A percentile compares a stretch with the other conserved stretches of the same genome.
Evolutionary conservation across 2,888 invertebrate genomes (phyloP).

Genomic region (Melolontha melolontha): DNA sequence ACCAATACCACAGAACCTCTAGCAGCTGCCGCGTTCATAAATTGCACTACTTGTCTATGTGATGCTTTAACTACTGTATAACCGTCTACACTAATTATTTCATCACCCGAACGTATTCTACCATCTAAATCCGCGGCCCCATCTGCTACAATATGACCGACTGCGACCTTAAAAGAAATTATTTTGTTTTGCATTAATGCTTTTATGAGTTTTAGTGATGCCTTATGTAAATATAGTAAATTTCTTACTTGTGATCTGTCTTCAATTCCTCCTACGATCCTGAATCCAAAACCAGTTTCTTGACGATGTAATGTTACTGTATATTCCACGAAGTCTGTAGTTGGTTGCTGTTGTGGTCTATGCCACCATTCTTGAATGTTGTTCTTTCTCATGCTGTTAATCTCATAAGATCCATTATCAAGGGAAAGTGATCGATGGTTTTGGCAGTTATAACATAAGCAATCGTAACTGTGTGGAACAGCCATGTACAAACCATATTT

Average conservation of each 20-base stretch:
- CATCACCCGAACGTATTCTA: conserved; percentile 90
- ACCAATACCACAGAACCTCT: conserved; percentile 88
- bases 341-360: conserved; percentile 43
- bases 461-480: conserved; percentile 61
- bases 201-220: not conserved
- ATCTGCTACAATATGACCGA: conserved; percentile 96
- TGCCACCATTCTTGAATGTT: conserved; percentile 51
- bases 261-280: conserved; percentile 98
- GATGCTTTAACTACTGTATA: conserved; percentile 77
- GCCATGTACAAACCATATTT: conserved; percentile 60
- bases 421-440: conserved; percentile 50
- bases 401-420: conserved; percentile 44
- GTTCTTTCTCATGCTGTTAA: conserved; percentile 37
- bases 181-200: not conserved
- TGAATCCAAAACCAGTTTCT: conserved; percentile 96
- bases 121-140: conserved; percentile 95
- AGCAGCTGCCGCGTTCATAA: conserved; percentile 90
- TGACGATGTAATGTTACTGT: conserved; percentile 85
- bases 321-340: conserved; percentile 60
- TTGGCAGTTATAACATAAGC: conserved; percentile 61
- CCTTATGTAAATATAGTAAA: not conserved
- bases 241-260: conserved; percentile 88
- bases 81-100: conserved; percentile 94
- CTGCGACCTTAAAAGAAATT: conserved; percentile 75
- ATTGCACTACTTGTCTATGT: conserved; percentile 92